Conservation (phyloP, 1,140 invertebrate genomes). For the Apocrypta bakeri region DNA sequence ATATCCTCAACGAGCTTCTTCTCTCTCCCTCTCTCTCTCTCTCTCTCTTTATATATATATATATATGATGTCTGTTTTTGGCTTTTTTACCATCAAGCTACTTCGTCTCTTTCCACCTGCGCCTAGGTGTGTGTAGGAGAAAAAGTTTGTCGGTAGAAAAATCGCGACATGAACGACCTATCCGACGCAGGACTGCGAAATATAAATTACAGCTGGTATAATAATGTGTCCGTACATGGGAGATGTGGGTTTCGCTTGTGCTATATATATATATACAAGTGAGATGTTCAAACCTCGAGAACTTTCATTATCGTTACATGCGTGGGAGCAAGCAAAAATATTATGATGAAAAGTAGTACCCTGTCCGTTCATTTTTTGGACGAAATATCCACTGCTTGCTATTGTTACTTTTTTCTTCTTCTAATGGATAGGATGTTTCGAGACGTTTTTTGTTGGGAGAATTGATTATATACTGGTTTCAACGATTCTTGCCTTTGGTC, state of each 20-base stretch:
- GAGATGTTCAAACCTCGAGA: slow-evolving; percentile 9
- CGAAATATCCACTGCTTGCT: neutral
- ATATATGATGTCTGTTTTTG: slow-evolving; percentile 22
- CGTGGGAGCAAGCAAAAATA: neutral
- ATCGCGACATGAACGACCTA: slow-evolving; percentile 29
- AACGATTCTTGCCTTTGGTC: neutral
- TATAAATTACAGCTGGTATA: slow-evolving; percentile 29
- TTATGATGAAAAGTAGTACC: neutral
- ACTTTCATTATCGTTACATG: slow-evolving; percentile 20
- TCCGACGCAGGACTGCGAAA: slow-evolving; percentile 21
- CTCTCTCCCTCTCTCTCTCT: no score
- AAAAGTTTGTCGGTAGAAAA: slow-evolving; percentile 18
- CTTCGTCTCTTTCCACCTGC: slow-evolving; percentile 4
- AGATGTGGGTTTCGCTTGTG: neutral
- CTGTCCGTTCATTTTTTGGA: neutral
- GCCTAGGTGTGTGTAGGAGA: neutral
- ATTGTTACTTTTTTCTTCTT: neutral
- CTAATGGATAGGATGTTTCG: neutral
- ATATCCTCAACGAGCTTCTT: neutral
- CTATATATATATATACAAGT: neutral
- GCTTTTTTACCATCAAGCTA: slow-evolving; percentile 21
- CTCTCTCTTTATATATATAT: neutral
- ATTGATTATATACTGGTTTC: neutral
- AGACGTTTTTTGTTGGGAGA: neutral
- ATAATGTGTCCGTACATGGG: slow-evolving; percentile 15